phyloP scores from a whole-genome alignment of 2,797 vertebrate species.

The Gephyroberyx darwinii region DNA sequence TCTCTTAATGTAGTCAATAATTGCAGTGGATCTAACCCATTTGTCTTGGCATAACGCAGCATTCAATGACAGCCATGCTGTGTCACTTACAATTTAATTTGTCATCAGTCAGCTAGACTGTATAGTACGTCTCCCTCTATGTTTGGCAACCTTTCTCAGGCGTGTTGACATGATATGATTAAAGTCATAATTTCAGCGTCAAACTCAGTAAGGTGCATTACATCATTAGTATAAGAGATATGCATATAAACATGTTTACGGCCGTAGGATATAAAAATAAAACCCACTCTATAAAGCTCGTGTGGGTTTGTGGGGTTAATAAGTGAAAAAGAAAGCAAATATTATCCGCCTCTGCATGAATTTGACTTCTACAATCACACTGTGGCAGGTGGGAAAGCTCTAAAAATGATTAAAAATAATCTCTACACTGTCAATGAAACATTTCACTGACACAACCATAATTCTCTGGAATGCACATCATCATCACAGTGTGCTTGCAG shows the following conservation, averaged over 20 bases:
- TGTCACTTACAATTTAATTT: constrained; percentile 64
- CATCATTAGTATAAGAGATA: constrained; percentile 12
- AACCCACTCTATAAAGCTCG: constrained; percentile 3
- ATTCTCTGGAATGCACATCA: too few species aligned
- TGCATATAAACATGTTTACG: constrained; percentile 18
- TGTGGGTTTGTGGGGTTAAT: neutral
- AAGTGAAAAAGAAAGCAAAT: neutral
- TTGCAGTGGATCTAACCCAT: constrained; percentile 61
- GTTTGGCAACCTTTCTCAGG: constrained; percentile 44
- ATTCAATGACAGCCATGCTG: constrained; percentile 22
- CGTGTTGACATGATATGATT: constrained; percentile 47
- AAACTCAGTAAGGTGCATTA: constrained; percentile 24
- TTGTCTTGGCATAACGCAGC: constrained; percentile 59
- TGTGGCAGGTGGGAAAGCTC: too few species aligned
- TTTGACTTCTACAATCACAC: too few species aligned
- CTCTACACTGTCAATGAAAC: too few species aligned
- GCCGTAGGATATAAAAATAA: neutral
- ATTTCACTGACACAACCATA: too few species aligned
- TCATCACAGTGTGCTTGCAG: neutral
- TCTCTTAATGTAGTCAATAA: constrained; percentile 65
- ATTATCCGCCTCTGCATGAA: neutral
- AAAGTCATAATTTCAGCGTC: constrained; percentile 53
- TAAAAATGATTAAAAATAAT: too few species aligned
- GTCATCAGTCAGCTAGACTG: constrained; percentile 60
- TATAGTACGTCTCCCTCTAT: constrained; percentile 28